These are phyloP conservation scores for Pheucticus melanocephalus DNA, from an alignment of 2,113 vertebrate genomes.

Conservation along the genomic window DNA sequence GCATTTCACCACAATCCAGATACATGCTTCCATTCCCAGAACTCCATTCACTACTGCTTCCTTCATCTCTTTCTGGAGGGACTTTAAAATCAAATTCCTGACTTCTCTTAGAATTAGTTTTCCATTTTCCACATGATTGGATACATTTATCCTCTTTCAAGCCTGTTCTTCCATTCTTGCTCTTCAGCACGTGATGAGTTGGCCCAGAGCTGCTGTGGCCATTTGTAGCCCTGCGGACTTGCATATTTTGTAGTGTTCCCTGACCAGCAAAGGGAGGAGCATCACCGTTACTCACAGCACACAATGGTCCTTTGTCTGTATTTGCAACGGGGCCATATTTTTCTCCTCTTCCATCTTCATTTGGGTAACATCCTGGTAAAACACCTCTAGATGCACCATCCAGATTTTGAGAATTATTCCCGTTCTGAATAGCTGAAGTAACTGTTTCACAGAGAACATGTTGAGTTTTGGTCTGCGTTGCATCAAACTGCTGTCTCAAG, in stretches of 20 bases:
- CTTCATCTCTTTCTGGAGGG: conserved; percentile 77
- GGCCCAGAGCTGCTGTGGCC: not conserved
- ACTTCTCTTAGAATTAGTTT: not conserved
- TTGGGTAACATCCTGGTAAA: not conserved
- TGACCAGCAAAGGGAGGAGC: not conserved
- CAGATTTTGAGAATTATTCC: not conserved
- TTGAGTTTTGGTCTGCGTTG: not conserved
- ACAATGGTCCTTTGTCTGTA: not conserved
- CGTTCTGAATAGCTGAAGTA: not conserved
- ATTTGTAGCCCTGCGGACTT: not conserved
- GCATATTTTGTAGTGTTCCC: not conserved
- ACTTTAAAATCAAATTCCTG: conserved; percentile 58
- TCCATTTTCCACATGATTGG: not conserved
- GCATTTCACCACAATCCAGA: not conserved
- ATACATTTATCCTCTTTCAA: not conserved
- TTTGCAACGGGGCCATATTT: not conserved
- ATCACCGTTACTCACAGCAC: not conserved
- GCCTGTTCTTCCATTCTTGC: not conserved
- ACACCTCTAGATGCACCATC: not conserved
- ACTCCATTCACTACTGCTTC: conserved; percentile 66
- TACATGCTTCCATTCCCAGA: not conserved
- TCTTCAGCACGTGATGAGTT: not conserved
- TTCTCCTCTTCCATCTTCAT: not conserved
- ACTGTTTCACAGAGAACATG: not conserved
- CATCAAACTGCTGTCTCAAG: conserved; percentile 46